These are phyloP conservation scores for Gobiocypris rarus DNA, from an alignment of 2,113 vertebrate genomes.

Conservation along the genomic window DNA sequence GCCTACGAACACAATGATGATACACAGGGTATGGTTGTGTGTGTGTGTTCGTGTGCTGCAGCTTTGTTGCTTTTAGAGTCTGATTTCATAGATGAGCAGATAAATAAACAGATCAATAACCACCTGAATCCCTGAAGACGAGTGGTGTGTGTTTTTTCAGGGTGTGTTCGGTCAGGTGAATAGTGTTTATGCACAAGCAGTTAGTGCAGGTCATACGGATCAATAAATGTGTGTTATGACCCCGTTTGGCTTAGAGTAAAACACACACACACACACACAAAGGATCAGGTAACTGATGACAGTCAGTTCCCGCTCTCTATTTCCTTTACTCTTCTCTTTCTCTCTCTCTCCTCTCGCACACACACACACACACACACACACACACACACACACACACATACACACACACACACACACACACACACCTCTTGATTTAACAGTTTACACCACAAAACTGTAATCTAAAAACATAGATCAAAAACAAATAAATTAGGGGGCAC, in stretches of 20 bases:
- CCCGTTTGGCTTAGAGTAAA: background rate
- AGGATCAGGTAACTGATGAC: background rate
- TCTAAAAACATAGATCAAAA: no score
- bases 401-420: background rate
- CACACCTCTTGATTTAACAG: background rate
- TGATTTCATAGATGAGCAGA: constrained; percentile 45
- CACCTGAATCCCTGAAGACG: background rate
- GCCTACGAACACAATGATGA: constrained; percentile 83
- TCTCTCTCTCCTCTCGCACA: no score
- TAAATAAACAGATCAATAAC: constrained; percentile 62
- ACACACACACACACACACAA: background rate
- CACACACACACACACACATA: background rate
- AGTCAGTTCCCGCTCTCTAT: background rate
- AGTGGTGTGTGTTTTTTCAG: constrained; percentile 1
- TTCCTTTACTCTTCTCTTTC: background rate
- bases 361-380: background rate
- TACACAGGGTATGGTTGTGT: constrained; percentile 70
- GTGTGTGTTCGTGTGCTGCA: background rate
- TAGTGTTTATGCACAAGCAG: background rate
- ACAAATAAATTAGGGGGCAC: background rate
- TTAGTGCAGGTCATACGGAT: background rate
- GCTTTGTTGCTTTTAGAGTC: constrained; percentile 15
- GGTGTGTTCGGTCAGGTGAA: background rate
- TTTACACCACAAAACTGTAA: background rate
- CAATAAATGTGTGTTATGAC: constrained; percentile 1